Percentiles rank a stretch among this genome's conserved stretches.
phyloP scores from a whole-genome alignment of 2,888 invertebrate genomes.

The Malthinus seriepunctatus region DNA sequence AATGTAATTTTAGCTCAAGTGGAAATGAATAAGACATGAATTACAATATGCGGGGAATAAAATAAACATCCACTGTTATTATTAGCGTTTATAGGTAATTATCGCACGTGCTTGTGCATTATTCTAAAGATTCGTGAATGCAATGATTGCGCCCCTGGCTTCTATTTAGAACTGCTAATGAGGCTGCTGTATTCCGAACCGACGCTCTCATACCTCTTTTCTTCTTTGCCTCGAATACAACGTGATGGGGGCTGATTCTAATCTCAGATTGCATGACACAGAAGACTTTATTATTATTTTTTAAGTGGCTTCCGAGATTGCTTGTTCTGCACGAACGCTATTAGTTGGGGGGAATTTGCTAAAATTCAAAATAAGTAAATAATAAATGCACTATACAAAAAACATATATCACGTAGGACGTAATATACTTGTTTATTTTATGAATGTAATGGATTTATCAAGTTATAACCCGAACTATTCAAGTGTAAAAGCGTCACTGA shows the following conservation, averaged over 20 bases:
- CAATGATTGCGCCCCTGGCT: conserved; percentile 39
- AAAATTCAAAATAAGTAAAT: conserved; percentile 5
- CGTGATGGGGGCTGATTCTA: conserved; percentile 27
- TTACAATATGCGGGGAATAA: not conserved
- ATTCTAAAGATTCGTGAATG: conserved; percentile 44
- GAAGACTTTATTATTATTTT: conserved; percentile 24
- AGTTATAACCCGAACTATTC: conserved; percentile 3
- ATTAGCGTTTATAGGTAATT: conserved; percentile 37
- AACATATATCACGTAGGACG: too few relatives aligned
- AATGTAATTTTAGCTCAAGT: too few relatives aligned
- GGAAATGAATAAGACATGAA: too few relatives aligned
- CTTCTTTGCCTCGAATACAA: conserved; percentile 23
- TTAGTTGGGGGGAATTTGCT: not conserved
- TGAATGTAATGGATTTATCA: too few relatives aligned
- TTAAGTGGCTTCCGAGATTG: conserved; percentile 13
- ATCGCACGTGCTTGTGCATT: conserved; percentile 42
- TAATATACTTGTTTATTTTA: too few relatives aligned
- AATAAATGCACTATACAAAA: not conserved
- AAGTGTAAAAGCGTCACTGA: conserved; percentile 5
- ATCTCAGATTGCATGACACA: conserved; percentile 24
- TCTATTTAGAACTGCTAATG: conserved; percentile 42
- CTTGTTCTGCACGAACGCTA: conserved; percentile 16
- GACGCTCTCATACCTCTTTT: conserved; percentile 24
- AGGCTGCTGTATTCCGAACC: conserved; percentile 43
- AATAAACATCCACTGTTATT: conserved; percentile 17